phyloP scores from a whole-genome alignment of 2,113 vertebrate genomes.

The Burhinus oedicnemus region DNA sequence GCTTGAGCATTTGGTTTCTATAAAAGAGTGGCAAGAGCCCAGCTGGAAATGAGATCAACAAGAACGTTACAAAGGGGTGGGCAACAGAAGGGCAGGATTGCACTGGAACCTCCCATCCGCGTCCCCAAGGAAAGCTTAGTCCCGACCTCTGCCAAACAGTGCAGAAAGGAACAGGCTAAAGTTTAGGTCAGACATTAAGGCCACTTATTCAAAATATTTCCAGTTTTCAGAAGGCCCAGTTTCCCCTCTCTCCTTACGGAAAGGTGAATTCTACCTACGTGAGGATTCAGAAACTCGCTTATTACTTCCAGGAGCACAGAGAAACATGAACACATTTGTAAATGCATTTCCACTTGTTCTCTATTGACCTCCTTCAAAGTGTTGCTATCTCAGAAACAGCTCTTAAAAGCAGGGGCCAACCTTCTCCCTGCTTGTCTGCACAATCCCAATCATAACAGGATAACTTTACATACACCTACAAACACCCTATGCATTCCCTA shows the following conservation, averaged over 20 bases:
- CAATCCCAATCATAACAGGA: background rate
- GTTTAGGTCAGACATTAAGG: background rate
- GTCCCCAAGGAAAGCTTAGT: background rate
- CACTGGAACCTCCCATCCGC: background rate
- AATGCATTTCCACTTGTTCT: background rate
- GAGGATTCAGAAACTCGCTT: background rate
- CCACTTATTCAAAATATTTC: too few relatives aligned
- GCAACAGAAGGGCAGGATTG: constrained; percentile 30
- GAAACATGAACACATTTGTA: background rate
- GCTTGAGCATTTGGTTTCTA: constrained; percentile 48
- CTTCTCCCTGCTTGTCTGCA: background rate
- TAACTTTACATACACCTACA: background rate
- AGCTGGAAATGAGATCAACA: constrained; percentile 20
- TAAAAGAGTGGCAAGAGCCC: constrained; percentile 33
- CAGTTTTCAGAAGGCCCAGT: too few relatives aligned
- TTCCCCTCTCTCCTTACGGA: background rate
- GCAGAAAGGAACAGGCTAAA: constrained; percentile 22
- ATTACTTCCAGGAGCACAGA: background rate
- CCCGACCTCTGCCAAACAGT: background rate
- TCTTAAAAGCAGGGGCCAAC: background rate
- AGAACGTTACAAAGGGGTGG: constrained; percentile 12
- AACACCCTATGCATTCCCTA: background rate
- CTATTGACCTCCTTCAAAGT: background rate
- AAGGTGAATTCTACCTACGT: background rate
- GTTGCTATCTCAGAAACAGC: background rate